A percentile compares a stretch with the other conserved stretches of the same genome.
Evolutionary conservation across 2,113 vertebrate species (phyloP).

Genomic region (Hiodon alosoides): DNA sequence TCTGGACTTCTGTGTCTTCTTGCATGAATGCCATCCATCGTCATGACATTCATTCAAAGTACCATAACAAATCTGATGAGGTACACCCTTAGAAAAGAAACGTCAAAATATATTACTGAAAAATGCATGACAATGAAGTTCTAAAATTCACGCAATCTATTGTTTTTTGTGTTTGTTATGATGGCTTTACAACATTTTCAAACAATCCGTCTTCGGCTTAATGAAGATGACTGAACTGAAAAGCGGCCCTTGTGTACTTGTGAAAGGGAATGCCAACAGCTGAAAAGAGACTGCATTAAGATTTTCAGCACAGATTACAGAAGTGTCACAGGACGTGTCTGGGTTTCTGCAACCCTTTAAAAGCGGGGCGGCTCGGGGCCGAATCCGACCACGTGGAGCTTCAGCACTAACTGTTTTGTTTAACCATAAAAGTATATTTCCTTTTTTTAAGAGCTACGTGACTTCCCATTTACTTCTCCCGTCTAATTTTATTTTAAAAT

Average conservation of each 20-base stretch:
- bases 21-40: neutral
- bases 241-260: neutral
- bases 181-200: neutral
- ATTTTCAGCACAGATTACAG: neutral
- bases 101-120: neutral
- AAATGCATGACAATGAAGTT: neutral
- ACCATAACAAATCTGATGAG: neutral
- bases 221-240: neutral
- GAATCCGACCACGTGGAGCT: conserved; percentile 25
- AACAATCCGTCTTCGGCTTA: too few relatives aligned
- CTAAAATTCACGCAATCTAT: too few relatives aligned
- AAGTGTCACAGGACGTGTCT: neutral
- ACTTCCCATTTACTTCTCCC: conserved; percentile 15
- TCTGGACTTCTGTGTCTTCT: neutral
- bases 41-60: too few relatives aligned
- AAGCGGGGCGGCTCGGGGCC: conserved; percentile 8
- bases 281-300: neutral
- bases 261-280: neutral
- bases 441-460: conserved; percentile 25
- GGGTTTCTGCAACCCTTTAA: conserved; percentile 20
- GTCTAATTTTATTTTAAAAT: conserved; percentile 24
- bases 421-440: conserved; percentile 22
- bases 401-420: conserved; percentile 30
- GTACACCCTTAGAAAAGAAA: neutral
- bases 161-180: neutral